A percentile compares a stretch with the other conserved stretches of the same genome.
Conservation (phyloP, 2,797 vertebrate species). For the Eutrigla gurnardus region DNA sequence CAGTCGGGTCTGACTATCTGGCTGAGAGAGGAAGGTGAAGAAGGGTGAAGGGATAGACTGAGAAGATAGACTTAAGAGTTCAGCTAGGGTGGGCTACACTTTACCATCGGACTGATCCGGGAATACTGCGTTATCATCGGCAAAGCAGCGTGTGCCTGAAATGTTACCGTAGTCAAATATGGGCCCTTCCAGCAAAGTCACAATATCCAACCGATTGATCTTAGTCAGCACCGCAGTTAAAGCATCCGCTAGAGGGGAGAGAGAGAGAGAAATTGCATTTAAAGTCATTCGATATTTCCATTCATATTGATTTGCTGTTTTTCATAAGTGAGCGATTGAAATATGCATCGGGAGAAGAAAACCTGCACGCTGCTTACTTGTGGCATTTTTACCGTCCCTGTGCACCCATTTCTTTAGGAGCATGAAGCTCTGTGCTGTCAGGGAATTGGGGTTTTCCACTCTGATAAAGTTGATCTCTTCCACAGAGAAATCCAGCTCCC, state of each 20-base stretch:
- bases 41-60: constrained; percentile 82
- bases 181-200: constrained; percentile 99
- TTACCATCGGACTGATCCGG: constrained; percentile 99
- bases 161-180: constrained; percentile 99
- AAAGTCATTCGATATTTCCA: not conserved
- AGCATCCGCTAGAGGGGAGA: constrained; percentile 92
- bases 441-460: constrained; percentile 98
- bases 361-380: constrained; percentile 89
- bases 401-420: constrained; percentile 99
- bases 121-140: constrained; percentile 98
- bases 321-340: constrained; percentile 9
- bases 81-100: constrained; percentile 89
- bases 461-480: constrained; percentile 99
- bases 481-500: constrained; percentile 98
- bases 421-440: constrained; percentile 99
- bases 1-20: constrained; percentile 67
- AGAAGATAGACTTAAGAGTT: constrained; percentile 81
- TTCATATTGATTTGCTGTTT: not conserved
- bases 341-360: not conserved
- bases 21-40: constrained; percentile 80
- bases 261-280: constrained; percentile 16
- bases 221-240: constrained; percentile 98
- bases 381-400: constrained; percentile 98
- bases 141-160: constrained; percentile 99
- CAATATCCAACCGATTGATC: constrained; percentile 99